Conservation (phyloP, 2,113 vertebrate species). For the Cyphomyrus plagiostoma region DNA sequence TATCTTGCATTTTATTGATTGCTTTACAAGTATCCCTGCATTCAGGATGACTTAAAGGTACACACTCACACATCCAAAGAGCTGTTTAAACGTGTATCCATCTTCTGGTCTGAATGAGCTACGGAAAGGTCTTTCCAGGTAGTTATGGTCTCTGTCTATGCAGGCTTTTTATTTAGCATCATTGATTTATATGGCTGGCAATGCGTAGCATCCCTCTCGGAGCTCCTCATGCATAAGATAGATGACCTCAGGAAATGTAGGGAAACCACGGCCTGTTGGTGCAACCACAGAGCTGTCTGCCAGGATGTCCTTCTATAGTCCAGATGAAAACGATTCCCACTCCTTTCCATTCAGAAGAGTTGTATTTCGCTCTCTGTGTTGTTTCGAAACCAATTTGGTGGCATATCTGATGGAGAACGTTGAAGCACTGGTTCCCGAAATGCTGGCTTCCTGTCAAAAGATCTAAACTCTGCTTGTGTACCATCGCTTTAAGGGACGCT, state of each 20-base stretch:
- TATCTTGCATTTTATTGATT: neutral
- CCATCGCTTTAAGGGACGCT: neutral
- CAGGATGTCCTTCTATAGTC: neutral
- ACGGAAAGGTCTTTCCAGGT: neutral
- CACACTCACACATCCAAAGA: neutral
- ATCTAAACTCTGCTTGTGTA: neutral
- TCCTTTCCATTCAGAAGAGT: neutral
- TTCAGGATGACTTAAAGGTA: neutral
- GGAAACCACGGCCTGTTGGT: neutral
- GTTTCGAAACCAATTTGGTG: neutral
- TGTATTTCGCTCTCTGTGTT: neutral
- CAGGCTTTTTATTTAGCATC: neutral
- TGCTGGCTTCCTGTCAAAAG: neutral
- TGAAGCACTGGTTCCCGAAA: neutral
- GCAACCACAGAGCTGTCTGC: neutral
- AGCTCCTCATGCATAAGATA: neutral
- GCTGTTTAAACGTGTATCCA: neutral
- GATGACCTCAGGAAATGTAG: neutral
- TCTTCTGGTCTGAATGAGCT: neutral
- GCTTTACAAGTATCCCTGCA: neutral
- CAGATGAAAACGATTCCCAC: neutral
- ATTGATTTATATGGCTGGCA: neutral
- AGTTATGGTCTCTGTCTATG: neutral
- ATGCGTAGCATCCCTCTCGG: neutral
- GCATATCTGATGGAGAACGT: neutral